phyloP scores from a whole-genome alignment of 2,888 invertebrate genomes.

The Amphipyra berbera region DNA sequence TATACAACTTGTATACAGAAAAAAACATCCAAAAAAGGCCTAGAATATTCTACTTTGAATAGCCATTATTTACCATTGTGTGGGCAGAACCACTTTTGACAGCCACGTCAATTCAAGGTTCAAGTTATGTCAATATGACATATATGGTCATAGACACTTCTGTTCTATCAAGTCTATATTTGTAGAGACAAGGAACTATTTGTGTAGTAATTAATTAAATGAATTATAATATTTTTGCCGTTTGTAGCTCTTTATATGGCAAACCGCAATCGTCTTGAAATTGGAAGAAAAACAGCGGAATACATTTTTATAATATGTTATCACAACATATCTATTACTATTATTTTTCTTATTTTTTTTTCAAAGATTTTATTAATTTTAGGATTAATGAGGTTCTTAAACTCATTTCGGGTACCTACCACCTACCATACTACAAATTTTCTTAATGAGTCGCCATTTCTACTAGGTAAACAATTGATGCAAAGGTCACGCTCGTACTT shows the following conservation, averaged over 20 bases:
- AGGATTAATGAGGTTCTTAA: no score
- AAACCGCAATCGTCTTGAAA: background rate
- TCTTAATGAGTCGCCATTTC: no score
- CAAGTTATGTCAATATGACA: slow-evolving; percentile 29
- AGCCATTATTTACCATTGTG: slow-evolving; percentile 36
- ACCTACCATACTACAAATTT: no score
- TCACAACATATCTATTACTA: background rate
- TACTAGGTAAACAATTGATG: no score
- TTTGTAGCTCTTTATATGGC: slow-evolving; percentile 18
- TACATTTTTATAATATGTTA: background rate
- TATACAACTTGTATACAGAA: no score
- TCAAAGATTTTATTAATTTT: no score
- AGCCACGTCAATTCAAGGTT: slow-evolving; percentile 48
- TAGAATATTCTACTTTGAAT: slow-evolving; percentile 29
- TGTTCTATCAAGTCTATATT: slow-evolving; percentile 7
- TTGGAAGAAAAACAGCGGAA: slow-evolving; percentile 1
- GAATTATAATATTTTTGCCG: slow-evolving; percentile 36
- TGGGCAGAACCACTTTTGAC: slow-evolving; percentile 54
- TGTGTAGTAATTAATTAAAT: slow-evolving; percentile 26
- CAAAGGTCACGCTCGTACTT: no score
- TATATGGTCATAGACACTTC: slow-evolving; percentile 34
- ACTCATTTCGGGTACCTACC: no score
- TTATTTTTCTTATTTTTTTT: no score
- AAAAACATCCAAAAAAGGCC: slow-evolving; percentile 34
- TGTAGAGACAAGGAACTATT: background rate